Conservation (phyloP, 2,797 vertebrate species). For the Pyrocephalus nanus region DNA sequence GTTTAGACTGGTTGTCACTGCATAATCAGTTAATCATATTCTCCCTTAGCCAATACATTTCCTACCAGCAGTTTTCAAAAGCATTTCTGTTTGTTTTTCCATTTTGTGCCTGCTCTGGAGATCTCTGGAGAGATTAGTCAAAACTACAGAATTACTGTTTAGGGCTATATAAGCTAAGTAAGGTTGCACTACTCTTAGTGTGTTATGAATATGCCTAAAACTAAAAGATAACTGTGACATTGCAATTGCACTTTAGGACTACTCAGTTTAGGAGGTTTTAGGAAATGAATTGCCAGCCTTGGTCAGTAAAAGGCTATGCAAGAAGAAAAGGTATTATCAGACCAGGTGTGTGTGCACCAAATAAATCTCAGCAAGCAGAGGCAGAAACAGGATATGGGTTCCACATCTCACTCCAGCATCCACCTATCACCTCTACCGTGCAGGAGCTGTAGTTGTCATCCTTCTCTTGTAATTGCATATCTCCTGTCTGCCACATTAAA, state of each 20-base stretch:
- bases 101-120: not conserved
- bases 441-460: not conserved
- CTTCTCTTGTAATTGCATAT: not conserved
- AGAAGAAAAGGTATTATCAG: not conserved
- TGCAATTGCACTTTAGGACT: not conserved
- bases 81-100: not conserved
- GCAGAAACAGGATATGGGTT: not conserved
- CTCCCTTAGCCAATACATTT: not conserved
- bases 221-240: accelerated
- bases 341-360: not conserved
- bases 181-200: not conserved
- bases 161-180: not conserved
- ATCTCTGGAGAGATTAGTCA: not conserved
- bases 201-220: not conserved
- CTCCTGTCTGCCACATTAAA: not conserved
- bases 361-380: not conserved
- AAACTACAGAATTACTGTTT: not conserved
- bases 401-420: not conserved
- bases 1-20: not conserved
- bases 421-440: not conserved
- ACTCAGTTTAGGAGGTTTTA: not conserved
- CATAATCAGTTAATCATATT: not conserved
- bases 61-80: not conserved
- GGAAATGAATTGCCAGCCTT: not conserved
- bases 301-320: not conserved